Evolutionary conservation across 2,113 vertebrate species (phyloP).

Genomic region (Microtus richardsoni): DNA sequence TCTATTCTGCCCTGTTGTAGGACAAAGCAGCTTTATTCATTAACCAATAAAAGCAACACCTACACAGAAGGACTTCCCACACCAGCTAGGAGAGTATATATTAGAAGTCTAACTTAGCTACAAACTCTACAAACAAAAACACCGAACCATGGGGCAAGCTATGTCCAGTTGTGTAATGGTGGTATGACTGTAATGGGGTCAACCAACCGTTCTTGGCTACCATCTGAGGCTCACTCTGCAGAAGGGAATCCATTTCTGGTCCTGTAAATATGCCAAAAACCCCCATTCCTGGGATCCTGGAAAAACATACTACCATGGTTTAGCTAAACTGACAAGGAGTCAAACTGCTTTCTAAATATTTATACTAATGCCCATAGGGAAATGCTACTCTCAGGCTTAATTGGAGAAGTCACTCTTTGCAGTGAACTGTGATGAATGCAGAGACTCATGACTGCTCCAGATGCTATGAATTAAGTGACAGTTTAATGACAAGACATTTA

Average conservation of each 20-base stretch:
- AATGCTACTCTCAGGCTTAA: neutral
- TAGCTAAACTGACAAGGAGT: neutral
- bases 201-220: neutral
- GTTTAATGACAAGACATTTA: conserved; percentile 15
- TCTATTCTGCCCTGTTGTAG: too few relatives aligned
- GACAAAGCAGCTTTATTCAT: too few relatives aligned
- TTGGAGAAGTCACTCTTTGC: neutral
- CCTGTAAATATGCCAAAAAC: neutral
- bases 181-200: neutral
- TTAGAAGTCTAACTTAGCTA: neutral
- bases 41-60: too few relatives aligned
- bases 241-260: too few relatives aligned
- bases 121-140: neutral
- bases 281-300: neutral
- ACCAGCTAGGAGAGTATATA: neutral
- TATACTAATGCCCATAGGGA: neutral
- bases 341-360: conserved; percentile 12
- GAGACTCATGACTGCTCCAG: neutral
- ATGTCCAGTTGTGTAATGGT: neutral
- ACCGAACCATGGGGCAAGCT: neutral
- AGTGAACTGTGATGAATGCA: neutral
- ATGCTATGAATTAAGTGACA: conserved; percentile 8
- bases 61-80: too few relatives aligned
- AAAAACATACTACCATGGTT: neutral
- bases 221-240: neutral